These are phyloP conservation scores for Trachelus troglodyta DNA, from an alignment of 2,888 invertebrate genomes.

Conservation along the genomic window DNA sequence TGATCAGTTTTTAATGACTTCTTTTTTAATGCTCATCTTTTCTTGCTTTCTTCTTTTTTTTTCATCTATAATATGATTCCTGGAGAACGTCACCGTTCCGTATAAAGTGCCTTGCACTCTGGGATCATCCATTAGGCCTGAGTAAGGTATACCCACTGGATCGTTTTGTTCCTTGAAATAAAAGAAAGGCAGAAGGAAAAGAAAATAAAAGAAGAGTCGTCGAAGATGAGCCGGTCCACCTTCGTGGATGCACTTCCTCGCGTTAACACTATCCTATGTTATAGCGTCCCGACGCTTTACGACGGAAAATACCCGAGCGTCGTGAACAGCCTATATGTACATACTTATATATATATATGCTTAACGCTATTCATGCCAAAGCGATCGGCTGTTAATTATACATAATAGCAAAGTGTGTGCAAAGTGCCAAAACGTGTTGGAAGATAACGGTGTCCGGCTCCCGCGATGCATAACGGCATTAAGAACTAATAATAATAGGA, in stretches of 20 bases:
- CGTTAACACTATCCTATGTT: neutral
- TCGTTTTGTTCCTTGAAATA: neutral
- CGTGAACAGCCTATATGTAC: neutral
- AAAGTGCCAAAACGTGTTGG: slow-evolving; percentile 12
- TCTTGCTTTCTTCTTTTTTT: neutral
- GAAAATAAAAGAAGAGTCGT: neutral
- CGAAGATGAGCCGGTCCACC: slow-evolving; percentile 4
- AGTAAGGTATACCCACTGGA: neutral
- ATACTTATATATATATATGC: neutral
- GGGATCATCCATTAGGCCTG: neutral
- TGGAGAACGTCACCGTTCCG: neutral
- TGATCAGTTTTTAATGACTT: neutral
- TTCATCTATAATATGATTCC: neutral
- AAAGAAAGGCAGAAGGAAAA: neutral
- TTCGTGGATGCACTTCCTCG: slow-evolving; percentile 1
- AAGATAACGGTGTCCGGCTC: slow-evolving; percentile 1
- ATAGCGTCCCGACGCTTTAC: neutral
- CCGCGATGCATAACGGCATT: neutral
- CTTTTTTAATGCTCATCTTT: too few relatives aligned
- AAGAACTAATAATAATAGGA: neutral
- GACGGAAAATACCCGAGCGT: neutral
- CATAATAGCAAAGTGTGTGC: neutral
- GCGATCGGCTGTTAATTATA: neutral
- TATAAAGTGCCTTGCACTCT: neutral
- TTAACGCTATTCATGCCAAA: neutral